These are phyloP conservation scores for Morinoia aosen DNA, from an alignment of 2,888 invertebrate genomes.

Conservation along the genomic window DNA sequence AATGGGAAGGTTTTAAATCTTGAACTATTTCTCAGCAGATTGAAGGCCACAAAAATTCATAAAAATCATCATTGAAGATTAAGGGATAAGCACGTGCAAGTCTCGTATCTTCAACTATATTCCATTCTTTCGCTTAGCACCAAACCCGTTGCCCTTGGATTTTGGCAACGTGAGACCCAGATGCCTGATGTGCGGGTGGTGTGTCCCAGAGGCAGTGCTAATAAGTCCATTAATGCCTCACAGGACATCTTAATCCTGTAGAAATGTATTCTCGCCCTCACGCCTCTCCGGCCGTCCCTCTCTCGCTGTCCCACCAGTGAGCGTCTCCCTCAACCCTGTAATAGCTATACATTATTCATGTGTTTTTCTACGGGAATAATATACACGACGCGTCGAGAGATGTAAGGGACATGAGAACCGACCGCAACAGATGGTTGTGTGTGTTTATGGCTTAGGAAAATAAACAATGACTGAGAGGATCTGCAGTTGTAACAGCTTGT, in stretches of 20 bases:
- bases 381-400: not conserved
- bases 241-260: constrained; percentile 17
- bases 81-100: not conserved
- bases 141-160: not conserved
- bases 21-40: not conserved
- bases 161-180: not conserved
- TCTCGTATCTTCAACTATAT: not conserved
- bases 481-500: not conserved
- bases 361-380: constrained; percentile 12
- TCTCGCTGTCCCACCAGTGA: not conserved
- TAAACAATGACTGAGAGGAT: not conserved
- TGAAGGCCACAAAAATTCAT: not conserved
- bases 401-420: not conserved
- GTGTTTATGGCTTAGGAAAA: not conserved
- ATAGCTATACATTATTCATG: constrained; percentile 10
- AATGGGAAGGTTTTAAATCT: not conserved
- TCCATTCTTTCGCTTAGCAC: not conserved
- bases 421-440: not conserved
- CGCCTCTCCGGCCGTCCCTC: not conserved
- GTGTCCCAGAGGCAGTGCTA: constrained; percentile 10
- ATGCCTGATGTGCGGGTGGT: not conserved
- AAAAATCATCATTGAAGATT: not conserved
- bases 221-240: constrained; percentile 6
- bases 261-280: not conserved
- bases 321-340: not conserved